phyloP scores from a whole-genome alignment of 2,797 vertebrate species.

The Notolabrus celidotus region DNA sequence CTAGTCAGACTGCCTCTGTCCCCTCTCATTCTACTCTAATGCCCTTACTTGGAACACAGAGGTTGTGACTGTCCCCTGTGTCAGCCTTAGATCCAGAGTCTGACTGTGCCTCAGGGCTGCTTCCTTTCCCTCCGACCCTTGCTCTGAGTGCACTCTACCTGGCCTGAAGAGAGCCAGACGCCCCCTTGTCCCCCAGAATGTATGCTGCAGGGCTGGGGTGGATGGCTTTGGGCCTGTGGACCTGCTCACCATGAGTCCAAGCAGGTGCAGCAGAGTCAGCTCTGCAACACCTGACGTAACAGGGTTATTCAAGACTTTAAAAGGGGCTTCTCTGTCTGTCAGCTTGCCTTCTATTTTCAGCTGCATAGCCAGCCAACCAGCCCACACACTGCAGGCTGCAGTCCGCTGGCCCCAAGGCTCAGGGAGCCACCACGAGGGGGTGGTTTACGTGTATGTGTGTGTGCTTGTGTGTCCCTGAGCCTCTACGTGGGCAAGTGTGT shows the following conservation, averaged over 20 bases:
- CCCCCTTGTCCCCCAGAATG: conserved; percentile 21
- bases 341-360: conserved; percentile 58
- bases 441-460: conserved; percentile 63
- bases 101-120: conserved; percentile 55
- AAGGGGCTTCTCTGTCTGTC: conserved; percentile 73
- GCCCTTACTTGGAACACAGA: conserved; percentile 68
- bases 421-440: conserved; percentile 78
- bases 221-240: conserved; percentile 16
- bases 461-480: conserved; percentile 67
- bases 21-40: conserved; percentile 58
- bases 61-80: conserved; percentile 59
- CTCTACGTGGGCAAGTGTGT: conserved; percentile 70
- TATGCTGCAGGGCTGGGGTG: conserved; percentile 8
- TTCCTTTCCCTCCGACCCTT: conserved; percentile 40
- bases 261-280: conserved; percentile 55
- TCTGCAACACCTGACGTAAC: conserved; percentile 72
- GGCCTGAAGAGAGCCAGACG: conserved; percentile 32
- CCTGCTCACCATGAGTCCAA: conserved; percentile 25
- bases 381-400: conserved; percentile 83
- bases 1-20: conserved; percentile 59
- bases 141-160: conserved; percentile 44
- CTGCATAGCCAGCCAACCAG: conserved; percentile 64
- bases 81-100: conserved; percentile 50
- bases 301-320: conserved; percentile 79
- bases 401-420: conserved; percentile 80